phyloP scores from a whole-genome alignment of 2,113 vertebrate genomes.

The Boleophthalmus pectinirostris region DNA sequence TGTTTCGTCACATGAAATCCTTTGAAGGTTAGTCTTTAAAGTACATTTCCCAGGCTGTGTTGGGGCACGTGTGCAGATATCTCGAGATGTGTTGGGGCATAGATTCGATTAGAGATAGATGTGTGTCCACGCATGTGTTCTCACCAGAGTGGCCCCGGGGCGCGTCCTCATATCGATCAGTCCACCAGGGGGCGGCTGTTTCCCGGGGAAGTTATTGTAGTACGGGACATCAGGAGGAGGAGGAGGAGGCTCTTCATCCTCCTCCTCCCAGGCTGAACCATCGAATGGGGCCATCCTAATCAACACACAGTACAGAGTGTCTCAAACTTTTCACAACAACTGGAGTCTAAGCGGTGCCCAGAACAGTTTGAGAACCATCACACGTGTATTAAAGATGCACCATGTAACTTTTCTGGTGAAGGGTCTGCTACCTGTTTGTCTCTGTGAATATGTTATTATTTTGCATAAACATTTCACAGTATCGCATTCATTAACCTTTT shows the following conservation, averaged over 20 bases:
- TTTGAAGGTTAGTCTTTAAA: background rate
- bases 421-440: too few relatives aligned
- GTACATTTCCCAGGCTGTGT: slow-evolving; percentile 14
- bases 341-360: too few relatives aligned
- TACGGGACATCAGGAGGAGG: slow-evolving; percentile 89
- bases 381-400: too few relatives aligned
- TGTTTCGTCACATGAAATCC: too few relatives aligned
- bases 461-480: background rate
- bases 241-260: slow-evolving; percentile 85
- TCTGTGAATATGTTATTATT: background rate
- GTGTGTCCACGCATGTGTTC: slow-evolving; percentile 16
- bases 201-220: slow-evolving; percentile 96
- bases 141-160: slow-evolving; percentile 89
- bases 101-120: background rate
- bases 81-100: slow-evolving; percentile 16
- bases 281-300: slow-evolving; percentile 95
- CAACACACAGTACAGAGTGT: background rate
- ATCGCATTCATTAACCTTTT: background rate
- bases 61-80: background rate
- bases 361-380: too few relatives aligned
- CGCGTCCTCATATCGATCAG: slow-evolving; percentile 89
- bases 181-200: slow-evolving; percentile 93
- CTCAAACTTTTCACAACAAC: background rate
- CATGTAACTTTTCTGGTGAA: too few relatives aligned
- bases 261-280: slow-evolving; percentile 96